A percentile compares a stretch with the other conserved stretches of the same genome.
These are phyloP conservation scores for Unio pictorum DNA, from an alignment of 2,888 invertebrate genomes.

Conservation along the genomic window DNA sequence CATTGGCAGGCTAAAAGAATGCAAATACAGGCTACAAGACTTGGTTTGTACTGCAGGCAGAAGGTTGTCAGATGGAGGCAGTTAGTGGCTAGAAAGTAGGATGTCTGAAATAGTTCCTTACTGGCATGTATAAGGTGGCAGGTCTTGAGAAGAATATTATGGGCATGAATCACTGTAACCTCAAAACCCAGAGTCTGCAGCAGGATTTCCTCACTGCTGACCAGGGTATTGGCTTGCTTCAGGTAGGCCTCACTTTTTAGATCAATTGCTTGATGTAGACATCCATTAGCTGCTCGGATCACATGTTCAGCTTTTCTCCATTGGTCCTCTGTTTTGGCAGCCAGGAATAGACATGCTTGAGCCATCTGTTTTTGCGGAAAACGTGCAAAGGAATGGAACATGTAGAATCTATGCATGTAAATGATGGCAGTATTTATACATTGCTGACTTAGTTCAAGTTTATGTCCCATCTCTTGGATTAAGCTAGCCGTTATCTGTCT, in stretches of 20 bases:
- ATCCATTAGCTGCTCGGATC: slow-evolving; percentile 91
- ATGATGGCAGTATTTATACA: slow-evolving; percentile 99
- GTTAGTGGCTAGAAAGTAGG: too few relatives aligned
- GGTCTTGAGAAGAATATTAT: too few relatives aligned
- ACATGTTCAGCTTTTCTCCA: slow-evolving; percentile 98
- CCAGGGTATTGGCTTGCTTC: slow-evolving; percentile 91
- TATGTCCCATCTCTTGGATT: too few relatives aligned
- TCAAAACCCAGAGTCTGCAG: slow-evolving; percentile 82
- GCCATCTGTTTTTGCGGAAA: slow-evolving; percentile 93
- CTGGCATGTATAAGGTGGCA: too few relatives aligned
- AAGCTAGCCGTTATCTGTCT: too few relatives aligned
- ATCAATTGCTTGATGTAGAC: slow-evolving; percentile 83
- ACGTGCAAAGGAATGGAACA: slow-evolving; percentile 96
- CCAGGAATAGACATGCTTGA: slow-evolving; percentile 94
- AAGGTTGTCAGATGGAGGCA: slow-evolving; percentile 96
- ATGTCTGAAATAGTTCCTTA: too few relatives aligned
- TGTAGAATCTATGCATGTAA: slow-evolving; percentile 99
- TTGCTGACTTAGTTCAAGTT: slow-evolving; percentile 91
- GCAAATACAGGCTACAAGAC: slow-evolving; percentile 97
- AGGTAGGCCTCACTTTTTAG: slow-evolving; percentile 82
- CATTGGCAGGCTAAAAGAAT: slow-evolving; percentile 98
- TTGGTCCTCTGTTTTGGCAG: slow-evolving; percentile 99
- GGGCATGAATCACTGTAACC: too few relatives aligned
- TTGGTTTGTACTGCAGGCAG: slow-evolving; percentile 96
- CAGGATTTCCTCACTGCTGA: slow-evolving; percentile 96